These are phyloP conservation scores for Archilochus colubris DNA, from an alignment of 2,113 vertebrate genomes.

Conservation along the genomic window DNA sequence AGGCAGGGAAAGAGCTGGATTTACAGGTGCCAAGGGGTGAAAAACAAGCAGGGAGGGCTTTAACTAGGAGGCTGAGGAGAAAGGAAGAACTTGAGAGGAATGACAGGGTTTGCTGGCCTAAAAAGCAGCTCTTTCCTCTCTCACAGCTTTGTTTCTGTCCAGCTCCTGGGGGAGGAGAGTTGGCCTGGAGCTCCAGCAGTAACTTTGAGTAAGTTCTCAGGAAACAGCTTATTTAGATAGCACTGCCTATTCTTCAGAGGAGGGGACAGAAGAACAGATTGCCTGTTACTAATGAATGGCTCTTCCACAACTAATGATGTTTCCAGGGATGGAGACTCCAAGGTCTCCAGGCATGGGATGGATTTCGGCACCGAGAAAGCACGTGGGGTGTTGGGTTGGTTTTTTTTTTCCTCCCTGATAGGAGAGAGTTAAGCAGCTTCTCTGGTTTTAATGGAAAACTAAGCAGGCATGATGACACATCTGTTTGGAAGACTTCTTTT, in stretches of 20 bases:
- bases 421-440: slow-evolving; percentile 55
- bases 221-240: slow-evolving; percentile 73
- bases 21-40: neutral
- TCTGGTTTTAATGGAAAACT: slow-evolving; percentile 44
- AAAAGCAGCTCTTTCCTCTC: neutral
- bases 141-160: neutral
- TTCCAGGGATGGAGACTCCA: slow-evolving; percentile 14
- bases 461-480: slow-evolving; percentile 62
- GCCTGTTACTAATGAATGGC: slow-evolving; percentile 56
- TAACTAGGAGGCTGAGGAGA: neutral
- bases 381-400: neutral
- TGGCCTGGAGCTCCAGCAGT: slow-evolving; percentile 40
- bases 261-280: slow-evolving; percentile 13
- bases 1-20: neutral
- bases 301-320: slow-evolving; percentile 42
- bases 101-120: neutral
- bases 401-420: neutral
- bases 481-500: slow-evolving; percentile 45
- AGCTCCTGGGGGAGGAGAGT: slow-evolving; percentile 13
- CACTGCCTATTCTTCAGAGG: slow-evolving; percentile 31
- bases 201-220: slow-evolving; percentile 67
- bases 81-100: neutral
- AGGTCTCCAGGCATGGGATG: neutral
- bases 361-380: neutral
- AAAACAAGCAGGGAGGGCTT: neutral